Conservation (phyloP, 2,113 vertebrate species). For the Saiga tatarica region DNA sequence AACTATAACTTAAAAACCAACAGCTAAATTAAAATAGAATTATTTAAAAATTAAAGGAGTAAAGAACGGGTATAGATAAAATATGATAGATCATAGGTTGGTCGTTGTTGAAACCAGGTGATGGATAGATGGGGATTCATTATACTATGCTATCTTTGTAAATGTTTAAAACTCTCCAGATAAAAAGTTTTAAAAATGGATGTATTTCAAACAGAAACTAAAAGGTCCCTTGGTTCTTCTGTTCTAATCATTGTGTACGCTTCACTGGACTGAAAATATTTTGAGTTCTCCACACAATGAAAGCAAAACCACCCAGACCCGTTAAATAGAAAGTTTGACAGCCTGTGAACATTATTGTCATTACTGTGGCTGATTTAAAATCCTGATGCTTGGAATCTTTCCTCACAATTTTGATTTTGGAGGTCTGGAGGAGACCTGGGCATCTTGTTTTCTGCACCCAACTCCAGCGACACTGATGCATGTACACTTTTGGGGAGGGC, state of each 20-base stretch:
- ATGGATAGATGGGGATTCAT: neutral
- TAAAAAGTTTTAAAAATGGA: neutral
- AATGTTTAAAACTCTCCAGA: neutral
- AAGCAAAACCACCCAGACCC: neutral
- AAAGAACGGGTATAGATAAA: neutral
- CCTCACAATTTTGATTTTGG: neutral
- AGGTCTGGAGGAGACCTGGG: neutral
- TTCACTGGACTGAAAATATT: neutral
- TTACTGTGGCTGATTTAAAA: neutral
- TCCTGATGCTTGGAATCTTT: neutral
- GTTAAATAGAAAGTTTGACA: neutral
- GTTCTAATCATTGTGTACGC: neutral
- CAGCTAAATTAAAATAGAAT: neutral
- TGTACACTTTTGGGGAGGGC: neutral
- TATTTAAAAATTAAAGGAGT: neutral
- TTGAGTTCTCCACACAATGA: neutral
- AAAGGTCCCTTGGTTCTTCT: neutral
- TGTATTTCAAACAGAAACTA: neutral
- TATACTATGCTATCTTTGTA: neutral
- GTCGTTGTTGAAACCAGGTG: neutral
- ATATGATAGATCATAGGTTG: too few species aligned
- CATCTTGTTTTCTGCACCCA: neutral
- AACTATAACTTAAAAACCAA: neutral
- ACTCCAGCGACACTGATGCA: neutral
- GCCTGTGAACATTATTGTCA: neutral